Evolutionary conservation across 1,140 invertebrate species (phyloP).

Genomic region (Ridgeia piscesae): DNA sequence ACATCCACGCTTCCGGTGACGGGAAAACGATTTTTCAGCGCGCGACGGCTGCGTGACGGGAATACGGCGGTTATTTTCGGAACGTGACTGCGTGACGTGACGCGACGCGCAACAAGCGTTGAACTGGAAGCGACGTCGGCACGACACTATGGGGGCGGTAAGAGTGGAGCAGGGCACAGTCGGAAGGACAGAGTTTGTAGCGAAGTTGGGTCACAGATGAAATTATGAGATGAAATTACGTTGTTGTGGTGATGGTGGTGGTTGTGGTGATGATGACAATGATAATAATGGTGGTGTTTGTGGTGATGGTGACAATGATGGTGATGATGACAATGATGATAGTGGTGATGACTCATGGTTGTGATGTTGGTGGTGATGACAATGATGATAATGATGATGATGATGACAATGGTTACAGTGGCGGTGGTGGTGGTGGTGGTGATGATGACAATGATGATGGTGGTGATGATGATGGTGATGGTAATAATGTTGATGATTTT

Average conservation of each 20-base stretch:
- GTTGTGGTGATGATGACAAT: too few relatives aligned
- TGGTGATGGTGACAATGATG: too few relatives aligned
- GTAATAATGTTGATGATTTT: background rate
- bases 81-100: too few relatives aligned
- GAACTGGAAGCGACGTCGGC: background rate
- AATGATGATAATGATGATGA: slow-evolving; percentile 31
- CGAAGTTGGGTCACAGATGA: background rate
- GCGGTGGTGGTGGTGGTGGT: slow-evolving; percentile 26
- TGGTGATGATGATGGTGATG: slow-evolving; percentile 24
- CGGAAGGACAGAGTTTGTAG: background rate
- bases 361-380: background rate
- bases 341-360: background rate
- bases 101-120: background rate
- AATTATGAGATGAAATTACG: background rate
- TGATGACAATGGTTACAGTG: slow-evolving; percentile 24
- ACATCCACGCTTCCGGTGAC: background rate
- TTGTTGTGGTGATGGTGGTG: background rate
- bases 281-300: background rate
- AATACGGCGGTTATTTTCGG: background rate
- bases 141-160: too few relatives aligned
- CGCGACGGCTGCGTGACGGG: background rate
- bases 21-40: background rate
- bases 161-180: too few relatives aligned
- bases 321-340: too few relatives aligned
- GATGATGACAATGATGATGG: slow-evolving; percentile 25